Evolutionary conservation across 2,888 invertebrate species (phyloP), one percentile per base, ranked within the genome.

Genomic region (Tetheella fluctuosa): DNA sequence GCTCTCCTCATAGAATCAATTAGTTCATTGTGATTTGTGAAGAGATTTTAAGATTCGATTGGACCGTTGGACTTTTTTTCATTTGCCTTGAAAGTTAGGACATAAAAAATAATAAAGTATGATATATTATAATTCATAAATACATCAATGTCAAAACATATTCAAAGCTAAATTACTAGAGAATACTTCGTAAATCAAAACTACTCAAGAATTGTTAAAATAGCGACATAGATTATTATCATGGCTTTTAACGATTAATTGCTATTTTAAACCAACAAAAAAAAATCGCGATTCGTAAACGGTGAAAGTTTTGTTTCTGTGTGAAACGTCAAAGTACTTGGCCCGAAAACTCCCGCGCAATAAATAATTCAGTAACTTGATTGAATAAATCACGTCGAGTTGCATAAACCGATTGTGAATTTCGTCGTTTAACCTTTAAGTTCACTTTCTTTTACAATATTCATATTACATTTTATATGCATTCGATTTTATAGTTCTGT

Each of bases 281-380:
- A 55, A 55, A 55, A 23, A 55, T 55, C 37, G 34, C 55, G 34
- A 34, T 34, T n/a, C 20, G 34, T 55, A 55, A 54, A 55, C 23
- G 55, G 55, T 20, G 55, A 55, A 55, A 55, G 55, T 55, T 17
- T 17, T 48, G 48, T 2, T 7, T 48, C 48, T n/a, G 25, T 54
- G 28, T 30, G 54, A 54, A 54, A 54, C 54, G 25, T 54, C 54
- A 30, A 48, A n/a, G 20, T 48, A 20, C 48, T 48, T 20, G 48
- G 48, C 48, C 28, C 54, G 30, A 54, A 34, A 54, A 54, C 15
- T 54, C 28, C 54, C 28, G 25, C 28, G 17, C 30, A 54, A 13
- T 54, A 54, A 28, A 34, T 55, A 55, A 34, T 55, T 34, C 48
- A 48, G 42, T 42, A 34, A 54, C 17, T 55, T 20, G 20, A 25